Conservation (phyloP, 2,113 vertebrate genomes). For the Kryptolebias marmoratus region DNA sequence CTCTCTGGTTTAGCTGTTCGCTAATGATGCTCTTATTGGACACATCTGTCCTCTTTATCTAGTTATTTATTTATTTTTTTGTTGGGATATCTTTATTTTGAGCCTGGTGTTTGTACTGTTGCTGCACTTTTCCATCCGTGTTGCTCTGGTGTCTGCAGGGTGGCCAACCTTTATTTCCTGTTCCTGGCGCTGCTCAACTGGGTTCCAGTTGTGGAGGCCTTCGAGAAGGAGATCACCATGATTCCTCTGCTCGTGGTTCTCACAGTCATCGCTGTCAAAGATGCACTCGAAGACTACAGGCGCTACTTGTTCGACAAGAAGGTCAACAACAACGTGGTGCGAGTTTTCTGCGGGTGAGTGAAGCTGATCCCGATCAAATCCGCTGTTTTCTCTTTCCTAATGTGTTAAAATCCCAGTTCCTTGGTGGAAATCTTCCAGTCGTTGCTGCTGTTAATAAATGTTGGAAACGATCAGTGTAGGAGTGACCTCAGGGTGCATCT, state of each 20-base stretch:
- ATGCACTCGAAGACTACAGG: conserved; percentile 93
- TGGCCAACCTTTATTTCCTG: conserved; percentile 96
- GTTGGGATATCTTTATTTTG: no score
- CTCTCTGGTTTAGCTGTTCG: no score
- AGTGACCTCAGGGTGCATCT: no score
- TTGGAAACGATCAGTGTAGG: no score
- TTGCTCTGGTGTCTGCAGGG: conserved; percentile 75
- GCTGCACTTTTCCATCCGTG: background rate
- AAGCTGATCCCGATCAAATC: background rate
- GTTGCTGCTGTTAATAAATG: no score
- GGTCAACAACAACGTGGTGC: conserved; percentile 89
- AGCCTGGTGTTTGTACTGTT: no score
- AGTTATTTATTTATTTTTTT: no score
- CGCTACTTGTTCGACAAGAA: conserved; percentile 91
- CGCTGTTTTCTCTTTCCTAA: no score
- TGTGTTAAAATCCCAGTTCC: no score
- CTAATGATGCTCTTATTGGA: no score
- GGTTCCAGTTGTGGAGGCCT: conserved; percentile 96
- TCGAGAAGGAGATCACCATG: conserved; percentile 98
- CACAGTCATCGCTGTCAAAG: conserved; percentile 90
- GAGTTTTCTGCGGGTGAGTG: conserved; percentile 89
- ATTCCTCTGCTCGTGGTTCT: conserved; percentile 92
- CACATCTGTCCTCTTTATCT: no score
- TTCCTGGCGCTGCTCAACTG: conserved; percentile 94
- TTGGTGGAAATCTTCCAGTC: no score